phyloP scores from a whole-genome alignment of 1,140 invertebrate genomes.

The Ectropis grisescens region DNA sequence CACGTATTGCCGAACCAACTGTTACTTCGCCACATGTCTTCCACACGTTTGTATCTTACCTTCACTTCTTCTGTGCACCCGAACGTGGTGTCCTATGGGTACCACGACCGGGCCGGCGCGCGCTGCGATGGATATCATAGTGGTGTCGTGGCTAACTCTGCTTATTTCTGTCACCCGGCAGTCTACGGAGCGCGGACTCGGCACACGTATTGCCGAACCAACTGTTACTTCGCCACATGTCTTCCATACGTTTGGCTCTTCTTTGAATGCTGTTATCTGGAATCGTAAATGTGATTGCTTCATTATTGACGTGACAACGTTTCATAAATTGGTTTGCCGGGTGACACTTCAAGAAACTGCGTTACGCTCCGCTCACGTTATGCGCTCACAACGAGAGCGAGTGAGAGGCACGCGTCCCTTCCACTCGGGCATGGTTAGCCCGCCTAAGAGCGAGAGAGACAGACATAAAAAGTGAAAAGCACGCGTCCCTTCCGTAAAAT shows the following conservation, averaged over 20 bases:
- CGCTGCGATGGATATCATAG: conserved; percentile 30
- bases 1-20: conserved; percentile 20
- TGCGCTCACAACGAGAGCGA: too few relatives aligned
- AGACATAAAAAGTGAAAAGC: too few relatives aligned
- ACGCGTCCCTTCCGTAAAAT: too few relatives aligned
- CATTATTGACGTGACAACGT: too few relatives aligned
- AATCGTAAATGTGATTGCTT: too few relatives aligned
- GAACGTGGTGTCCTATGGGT: conserved; percentile 46
- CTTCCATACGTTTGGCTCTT: conserved; percentile 38
- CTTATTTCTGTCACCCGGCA: conserved; percentile 31
- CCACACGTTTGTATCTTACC: conserved; percentile 35
- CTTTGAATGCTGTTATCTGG: conserved; percentile 46
- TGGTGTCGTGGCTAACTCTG: conserved; percentile 42
- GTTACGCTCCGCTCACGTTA: too few relatives aligned
- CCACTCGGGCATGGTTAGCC: too few relatives aligned
- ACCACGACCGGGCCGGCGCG: conserved; percentile 36
- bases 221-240: conserved; percentile 31
- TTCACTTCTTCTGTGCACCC: conserved; percentile 31
- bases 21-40: conserved; percentile 35
- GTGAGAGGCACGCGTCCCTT: too few relatives aligned
- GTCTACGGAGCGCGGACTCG: conserved; percentile 30
- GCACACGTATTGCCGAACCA: conserved; percentile 22
- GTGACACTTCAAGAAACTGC: too few relatives aligned
- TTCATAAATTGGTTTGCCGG: too few relatives aligned
- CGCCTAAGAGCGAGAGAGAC: too few relatives aligned